A percentile compares a stretch with the other conserved stretches of the same genome.
Conservation (phyloP, 2,797 vertebrate genomes). For the Clarias laeviceps region DNA sequence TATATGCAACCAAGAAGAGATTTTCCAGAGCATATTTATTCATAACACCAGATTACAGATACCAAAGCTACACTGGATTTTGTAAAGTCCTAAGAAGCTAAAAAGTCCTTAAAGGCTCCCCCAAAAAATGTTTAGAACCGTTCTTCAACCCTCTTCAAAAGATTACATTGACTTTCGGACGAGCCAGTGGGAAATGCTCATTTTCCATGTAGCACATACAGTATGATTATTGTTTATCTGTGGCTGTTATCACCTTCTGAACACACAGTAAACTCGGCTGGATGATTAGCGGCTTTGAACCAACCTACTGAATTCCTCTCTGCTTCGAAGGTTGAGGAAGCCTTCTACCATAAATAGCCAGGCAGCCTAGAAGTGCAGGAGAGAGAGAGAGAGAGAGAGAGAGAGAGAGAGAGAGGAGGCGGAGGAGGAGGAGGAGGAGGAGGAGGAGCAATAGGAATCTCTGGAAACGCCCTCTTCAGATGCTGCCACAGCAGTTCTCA, state of each 20-base stretch:
- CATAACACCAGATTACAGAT: neutral
- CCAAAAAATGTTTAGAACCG: neutral
- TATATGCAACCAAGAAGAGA: neutral
- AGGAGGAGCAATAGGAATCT: conserved; percentile 25
- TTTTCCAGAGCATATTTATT: conserved; percentile 12
- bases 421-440: neutral
- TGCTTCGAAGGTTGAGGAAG: conserved; percentile 59
- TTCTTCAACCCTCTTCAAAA: conserved; percentile 16
- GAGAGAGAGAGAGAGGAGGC: conserved; percentile 47
- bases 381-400: conserved; percentile 42
- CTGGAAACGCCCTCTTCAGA: conserved; percentile 63
- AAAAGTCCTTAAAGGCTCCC: conserved; percentile 32
- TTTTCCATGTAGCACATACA: neutral
- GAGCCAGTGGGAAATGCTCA: conserved; percentile 27
- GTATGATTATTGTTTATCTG: neutral
- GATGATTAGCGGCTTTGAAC: conserved; percentile 64
- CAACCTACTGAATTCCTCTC: conserved; percentile 62
- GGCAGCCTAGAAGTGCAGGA: conserved; percentile 59
- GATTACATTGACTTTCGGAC: conserved; percentile 37
- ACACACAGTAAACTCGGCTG: conserved; percentile 25
- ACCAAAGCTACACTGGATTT: neutral
- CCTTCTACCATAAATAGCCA: conserved; percentile 82
- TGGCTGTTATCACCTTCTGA: conserved; percentile 38
- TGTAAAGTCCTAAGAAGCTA: conserved; percentile 38
- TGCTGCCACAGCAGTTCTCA: conserved; percentile 54